Evolutionary conservation across 2,113 vertebrate genomes (phyloP).

Genomic region (Datnioides undecimradiatus): DNA sequence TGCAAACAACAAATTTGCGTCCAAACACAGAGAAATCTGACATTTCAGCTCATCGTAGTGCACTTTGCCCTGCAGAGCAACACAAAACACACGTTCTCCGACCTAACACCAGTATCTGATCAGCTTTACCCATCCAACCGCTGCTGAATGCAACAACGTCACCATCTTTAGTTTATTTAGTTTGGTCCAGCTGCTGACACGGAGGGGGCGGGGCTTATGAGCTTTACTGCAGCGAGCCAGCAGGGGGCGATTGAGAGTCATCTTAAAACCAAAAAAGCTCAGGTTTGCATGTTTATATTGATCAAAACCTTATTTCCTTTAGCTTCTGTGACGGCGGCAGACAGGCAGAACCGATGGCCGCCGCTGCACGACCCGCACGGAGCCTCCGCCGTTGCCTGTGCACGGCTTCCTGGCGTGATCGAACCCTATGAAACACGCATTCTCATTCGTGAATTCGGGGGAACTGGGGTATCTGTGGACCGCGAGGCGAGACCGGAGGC

Average conservation of each 20-base stretch:
- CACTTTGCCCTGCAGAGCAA: not conserved
- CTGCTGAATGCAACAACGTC: too few species aligned
- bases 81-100: not conserved
- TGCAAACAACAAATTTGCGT: conserved; percentile 16
- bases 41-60: conserved; percentile 2
- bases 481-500: conserved; percentile 8
- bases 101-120: not conserved
- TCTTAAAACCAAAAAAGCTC: not conserved
- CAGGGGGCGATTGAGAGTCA: too few species aligned
- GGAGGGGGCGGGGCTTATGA: too few species aligned
- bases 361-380: not conserved
- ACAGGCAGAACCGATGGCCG: not conserved
- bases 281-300: too few species aligned
- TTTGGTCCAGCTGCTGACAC: too few species aligned
- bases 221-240: too few species aligned
- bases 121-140: too few species aligned
- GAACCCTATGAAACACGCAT: not conserved
- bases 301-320: too few species aligned
- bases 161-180: too few species aligned
- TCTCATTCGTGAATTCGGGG: conserved; percentile 18
- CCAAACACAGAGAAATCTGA: conserved; percentile 19
- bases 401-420: not conserved
- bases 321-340: too few species aligned
- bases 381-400: not conserved
- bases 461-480: conserved; percentile 15